Evolutionary conservation across 2,113 vertebrate genomes (phyloP), one percentile per base, ranked within the genome.

Genomic region (Leucosticte australis): DNA sequence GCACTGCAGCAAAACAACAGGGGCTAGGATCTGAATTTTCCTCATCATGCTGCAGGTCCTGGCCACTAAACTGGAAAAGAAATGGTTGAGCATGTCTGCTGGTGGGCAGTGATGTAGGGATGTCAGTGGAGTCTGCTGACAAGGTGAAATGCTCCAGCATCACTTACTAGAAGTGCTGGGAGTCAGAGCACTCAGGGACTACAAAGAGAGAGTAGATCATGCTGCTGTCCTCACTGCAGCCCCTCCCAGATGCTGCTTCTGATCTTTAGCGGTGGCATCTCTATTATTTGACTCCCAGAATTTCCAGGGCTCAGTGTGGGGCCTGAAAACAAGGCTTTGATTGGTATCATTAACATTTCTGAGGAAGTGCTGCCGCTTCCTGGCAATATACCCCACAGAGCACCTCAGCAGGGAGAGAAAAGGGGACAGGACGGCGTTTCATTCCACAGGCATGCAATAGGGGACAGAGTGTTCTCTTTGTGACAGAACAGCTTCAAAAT

Each of bases 301-400:
- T 95, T 89, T 90, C 90, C 90, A 90, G 79, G 26, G 79, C 94
- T 92, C 92, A 57, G 88, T 86, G 85, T 95, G 88, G 76, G 90
- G 93, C 56, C 93, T 82, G 79, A 26, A 93, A 95, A 84, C 69
- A 93, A 87, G 85, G 69, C 68, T 93, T 96, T 94, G 95, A 96
- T 95, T 97, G 60, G 79, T 82, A 94, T 71, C 83, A 96, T 95
- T 94, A 93, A 86, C 87, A 93, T 95, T 95, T 94, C 73, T 96
- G 93, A 96, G 82, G 79, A 93, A 96, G 68, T 85, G 47, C 73
- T 67, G 71, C 62, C 2, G 17, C 94, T 92, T 94, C 88, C 94
- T 95, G 90, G 90, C 94, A 94, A 95, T 96, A 93, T 78, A 89
- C 42, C 64, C 92, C 90, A 60, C 52, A 86, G 73, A 92, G 91